phyloP scores from a whole-genome alignment of 2,797 vertebrate genomes.

The Paramormyrops hopkinsi region DNA sequence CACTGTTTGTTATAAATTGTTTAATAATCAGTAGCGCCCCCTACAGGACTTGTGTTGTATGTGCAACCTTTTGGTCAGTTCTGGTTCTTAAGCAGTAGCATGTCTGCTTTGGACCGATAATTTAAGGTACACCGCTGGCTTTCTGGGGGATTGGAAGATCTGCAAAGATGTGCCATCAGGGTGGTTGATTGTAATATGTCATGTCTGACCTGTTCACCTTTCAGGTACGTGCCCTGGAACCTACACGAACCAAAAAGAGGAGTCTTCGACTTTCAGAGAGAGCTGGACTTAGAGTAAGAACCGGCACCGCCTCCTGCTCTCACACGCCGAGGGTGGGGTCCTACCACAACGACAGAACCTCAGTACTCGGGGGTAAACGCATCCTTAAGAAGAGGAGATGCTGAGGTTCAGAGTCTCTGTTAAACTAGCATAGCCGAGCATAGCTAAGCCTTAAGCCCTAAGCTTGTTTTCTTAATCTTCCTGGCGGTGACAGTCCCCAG shows the following conservation, averaged over 20 bases:
- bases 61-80: not conserved
- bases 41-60: not conserved
- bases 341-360: not conserved
- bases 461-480: not conserved
- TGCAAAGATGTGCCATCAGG: not conserved
- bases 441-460: not conserved
- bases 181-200: not conserved
- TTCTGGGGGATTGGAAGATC: not conserved
- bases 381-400: not conserved
- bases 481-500: conserved; percentile 2
- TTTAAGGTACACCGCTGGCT: not conserved
- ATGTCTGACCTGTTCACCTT: conserved; percentile 12
- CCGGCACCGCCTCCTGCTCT: not conserved
- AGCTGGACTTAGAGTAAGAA: conserved; percentile 81
- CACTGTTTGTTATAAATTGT: not conserved
- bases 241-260: conserved; percentile 78
- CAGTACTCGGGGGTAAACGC: not conserved
- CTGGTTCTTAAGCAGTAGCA: not conserved
- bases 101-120: not conserved
- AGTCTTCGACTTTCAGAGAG: conserved; percentile 73
- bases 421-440: not conserved
- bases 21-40: not conserved
- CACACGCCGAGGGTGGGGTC: not conserved
- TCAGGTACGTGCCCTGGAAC: conserved; percentile 84
- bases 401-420: not conserved